Evolutionary conservation across 2,797 vertebrate genomes (phyloP).

Genomic region (Sebastes glaucus): DNA sequence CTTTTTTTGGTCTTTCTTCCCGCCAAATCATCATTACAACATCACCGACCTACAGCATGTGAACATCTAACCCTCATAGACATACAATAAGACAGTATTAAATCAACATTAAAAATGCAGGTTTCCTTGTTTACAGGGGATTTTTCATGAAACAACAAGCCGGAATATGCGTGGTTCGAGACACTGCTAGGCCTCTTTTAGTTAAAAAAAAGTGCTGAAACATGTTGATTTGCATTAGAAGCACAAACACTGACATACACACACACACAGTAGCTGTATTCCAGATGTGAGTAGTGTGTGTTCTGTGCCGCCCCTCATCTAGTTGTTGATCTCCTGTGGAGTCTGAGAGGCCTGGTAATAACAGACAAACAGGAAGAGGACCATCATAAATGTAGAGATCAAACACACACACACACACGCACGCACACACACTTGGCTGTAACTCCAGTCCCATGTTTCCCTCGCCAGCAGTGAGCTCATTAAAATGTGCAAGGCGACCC

Average conservation of each 20-base stretch:
- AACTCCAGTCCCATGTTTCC: constrained; percentile 55
- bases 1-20: neutral
- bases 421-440: constrained; percentile 55
- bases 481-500: constrained; percentile 77
- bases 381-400: constrained; percentile 67
- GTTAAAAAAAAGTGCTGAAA: neutral
- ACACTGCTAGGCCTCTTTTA: neutral
- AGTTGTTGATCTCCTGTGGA: constrained; percentile 60
- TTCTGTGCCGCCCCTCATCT: constrained; percentile 32
- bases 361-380: constrained; percentile 71
- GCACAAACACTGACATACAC: neutral
- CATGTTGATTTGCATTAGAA: neutral
- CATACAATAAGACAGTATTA: neutral
- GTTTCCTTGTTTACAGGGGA: neutral
- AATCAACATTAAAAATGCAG: neutral
- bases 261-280: constrained; percentile 42
- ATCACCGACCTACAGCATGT: neutral
- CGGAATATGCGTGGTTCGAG: rapidly evolving
- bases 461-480: constrained; percentile 74
- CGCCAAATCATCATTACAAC: neutral
- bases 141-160: neutral
- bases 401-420: constrained; percentile 52
- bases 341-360: constrained; percentile 55
- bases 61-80: neutral
- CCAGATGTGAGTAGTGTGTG: constrained; percentile 58